Conservation (phyloP, 2,888 invertebrate species). For the Acanthosepion esculentum region DNA sequence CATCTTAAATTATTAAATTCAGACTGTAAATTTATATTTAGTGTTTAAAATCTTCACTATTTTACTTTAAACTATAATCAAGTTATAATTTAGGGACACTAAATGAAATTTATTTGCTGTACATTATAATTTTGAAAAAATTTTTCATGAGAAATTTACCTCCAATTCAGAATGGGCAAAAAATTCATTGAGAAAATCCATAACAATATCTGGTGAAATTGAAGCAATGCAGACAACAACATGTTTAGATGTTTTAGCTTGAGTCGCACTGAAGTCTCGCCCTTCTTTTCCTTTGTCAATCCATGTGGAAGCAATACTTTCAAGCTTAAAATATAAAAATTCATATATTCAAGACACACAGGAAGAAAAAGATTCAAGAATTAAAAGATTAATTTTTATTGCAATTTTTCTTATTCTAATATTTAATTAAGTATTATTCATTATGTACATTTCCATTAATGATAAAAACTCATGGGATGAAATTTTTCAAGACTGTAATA, state of each 20-base stretch:
- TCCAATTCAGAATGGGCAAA: conserved; percentile 94
- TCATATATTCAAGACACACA: neutral
- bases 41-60: neutral
- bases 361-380: neutral
- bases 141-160: conserved; percentile 74
- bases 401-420: neutral
- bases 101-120: neutral
- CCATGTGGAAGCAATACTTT: conserved; percentile 98
- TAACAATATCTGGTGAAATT: conserved; percentile 94
- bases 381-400: too few species aligned
- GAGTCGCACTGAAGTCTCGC: conserved; percentile 89
- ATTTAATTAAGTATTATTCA: neutral
- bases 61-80: neutral
- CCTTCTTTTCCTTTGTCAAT: conserved; percentile 97
- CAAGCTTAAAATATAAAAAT: conserved; percentile 81
- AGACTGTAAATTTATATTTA: neutral
- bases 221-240: conserved; percentile 97
- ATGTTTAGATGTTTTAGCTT: conserved; percentile 96
- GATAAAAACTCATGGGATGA: neutral
- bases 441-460: neutral
- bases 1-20: neutral
- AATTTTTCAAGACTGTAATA: too few species aligned
- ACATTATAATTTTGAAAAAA: neutral
- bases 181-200: conserved; percentile 99
- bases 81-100: neutral